Evolutionary conservation across 2,113 vertebrate genomes (phyloP), one percentile per base, ranked within the genome.

Genomic region (Paedocypris sp.): DNA sequence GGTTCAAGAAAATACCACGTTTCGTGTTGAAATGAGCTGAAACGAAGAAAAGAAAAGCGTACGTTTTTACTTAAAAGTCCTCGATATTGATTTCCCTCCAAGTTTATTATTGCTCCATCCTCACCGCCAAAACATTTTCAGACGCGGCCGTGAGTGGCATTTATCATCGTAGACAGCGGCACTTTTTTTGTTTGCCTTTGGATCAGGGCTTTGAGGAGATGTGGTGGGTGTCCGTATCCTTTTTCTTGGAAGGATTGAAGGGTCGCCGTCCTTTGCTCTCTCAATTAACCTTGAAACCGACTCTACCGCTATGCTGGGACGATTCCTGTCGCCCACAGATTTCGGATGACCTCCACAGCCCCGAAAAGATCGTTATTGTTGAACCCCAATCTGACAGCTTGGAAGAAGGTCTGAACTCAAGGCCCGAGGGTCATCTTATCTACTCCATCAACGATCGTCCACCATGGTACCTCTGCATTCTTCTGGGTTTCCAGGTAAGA

Each of bases 401-500:
- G 29, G 67, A 75, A 29, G 73, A 70, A 20, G 6, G 16, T 1
- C 22, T 53, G 3, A 68, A 73, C 38, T 13, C 45, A 1, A 2
- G 2, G 50, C 41, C 48, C 10, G 46, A 26, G 9, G 7, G 5
- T 11, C 63, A 65, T n/a, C 68, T 87, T 71, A 77, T 87, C 36
- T 87, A 87, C 63, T 68, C 78, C 35, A 78, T 88, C 11, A 81
- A 80, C 7, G 84, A 85, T 68, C 70, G 74, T 6, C 85, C 86
- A 1, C 82, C 85, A 0, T 87, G 85, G 85, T 84, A 87, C 71
- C 80, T 88, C 52, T 88, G 85, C 67, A 77, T 87, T 16, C 71
- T 88, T 19, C 76, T 88, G 1, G 83, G 81, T 36, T 83, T 87
- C 46, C 83, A 87, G 83, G 85, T 86, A 69, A 57, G 62, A 41